Evolutionary conservation across 64 coral and sea anemone genomes (phyloP).

Genomic region (Montipora efflorescens): DNA sequence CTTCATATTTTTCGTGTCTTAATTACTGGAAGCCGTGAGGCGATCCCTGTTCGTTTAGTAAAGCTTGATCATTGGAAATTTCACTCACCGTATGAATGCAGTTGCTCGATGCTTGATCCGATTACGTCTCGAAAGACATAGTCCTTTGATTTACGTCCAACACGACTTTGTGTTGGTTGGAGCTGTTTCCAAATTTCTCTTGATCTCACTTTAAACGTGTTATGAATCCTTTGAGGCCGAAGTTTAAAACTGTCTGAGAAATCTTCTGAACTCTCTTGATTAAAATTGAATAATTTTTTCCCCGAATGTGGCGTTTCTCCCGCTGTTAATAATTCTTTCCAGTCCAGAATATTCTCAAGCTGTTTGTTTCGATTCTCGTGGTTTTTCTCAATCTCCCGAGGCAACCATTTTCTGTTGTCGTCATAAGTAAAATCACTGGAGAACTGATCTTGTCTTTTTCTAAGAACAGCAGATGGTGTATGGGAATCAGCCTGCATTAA

Average conservation of each 20-base stretch:
- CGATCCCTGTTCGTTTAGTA: neutral
- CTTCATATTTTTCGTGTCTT: neutral
- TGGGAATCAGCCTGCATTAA: conserved; percentile 1
- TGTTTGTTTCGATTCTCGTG: neutral
- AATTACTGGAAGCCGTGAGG: neutral
- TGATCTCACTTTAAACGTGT: neutral
- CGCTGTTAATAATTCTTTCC: neutral
- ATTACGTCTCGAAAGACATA: conserved; percentile 5
- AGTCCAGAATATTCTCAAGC: neutral
- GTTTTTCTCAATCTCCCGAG: neutral
- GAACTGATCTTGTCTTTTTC: neutral
- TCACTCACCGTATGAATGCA: conserved; percentile 24
- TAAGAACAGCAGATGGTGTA: neutral
- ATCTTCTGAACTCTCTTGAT: neutral
- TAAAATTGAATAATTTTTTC: neutral
- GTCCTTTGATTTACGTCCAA: neutral
- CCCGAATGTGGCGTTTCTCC: neutral
- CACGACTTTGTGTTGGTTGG: neutral
- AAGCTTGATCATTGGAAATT: neutral
- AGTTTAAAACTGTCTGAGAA: neutral
- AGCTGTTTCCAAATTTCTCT: neutral
- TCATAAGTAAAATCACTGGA: neutral
- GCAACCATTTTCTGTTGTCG: neutral
- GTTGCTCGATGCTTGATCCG: neutral
- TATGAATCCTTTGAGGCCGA: neutral